These are phyloP conservation scores for Egretta garzetta DNA, from an alignment of 2,113 vertebrate genomes.

Conservation along the genomic window DNA sequence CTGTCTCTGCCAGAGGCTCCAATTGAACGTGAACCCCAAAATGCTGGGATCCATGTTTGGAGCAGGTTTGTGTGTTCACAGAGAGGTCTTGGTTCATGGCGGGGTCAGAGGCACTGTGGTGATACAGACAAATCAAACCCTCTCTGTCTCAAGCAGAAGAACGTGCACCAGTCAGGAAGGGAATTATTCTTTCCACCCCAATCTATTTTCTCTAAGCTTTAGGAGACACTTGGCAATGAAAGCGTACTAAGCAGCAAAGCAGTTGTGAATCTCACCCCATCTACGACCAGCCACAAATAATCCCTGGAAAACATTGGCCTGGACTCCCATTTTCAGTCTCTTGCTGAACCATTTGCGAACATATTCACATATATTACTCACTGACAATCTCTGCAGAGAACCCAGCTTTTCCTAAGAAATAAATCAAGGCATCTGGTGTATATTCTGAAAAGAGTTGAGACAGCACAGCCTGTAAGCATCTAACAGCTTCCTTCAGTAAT, in stretches of 20 bases:
- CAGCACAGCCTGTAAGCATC: background rate
- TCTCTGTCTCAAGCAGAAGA: background rate
- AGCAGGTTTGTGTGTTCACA: background rate
- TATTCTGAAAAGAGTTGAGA: background rate
- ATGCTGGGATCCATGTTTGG: background rate
- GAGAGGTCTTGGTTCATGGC: background rate
- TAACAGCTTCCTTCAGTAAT: background rate
- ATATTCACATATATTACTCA: background rate
- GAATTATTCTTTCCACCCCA: background rate
- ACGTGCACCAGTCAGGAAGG: background rate
- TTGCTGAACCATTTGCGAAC: background rate
- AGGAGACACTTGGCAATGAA: background rate
- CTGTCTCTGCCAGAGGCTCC: background rate
- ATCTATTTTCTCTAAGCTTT: background rate
- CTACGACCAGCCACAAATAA: background rate
- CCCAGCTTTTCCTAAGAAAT: background rate
- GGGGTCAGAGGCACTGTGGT: background rate
- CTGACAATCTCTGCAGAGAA: background rate
- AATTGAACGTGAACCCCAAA: background rate
- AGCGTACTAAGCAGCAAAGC: background rate
- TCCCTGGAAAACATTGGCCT: background rate
- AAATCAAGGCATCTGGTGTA: background rate
- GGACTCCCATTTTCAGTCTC: background rate
- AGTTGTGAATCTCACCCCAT: background rate
- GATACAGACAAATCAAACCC: background rate